Evolutionary conservation across 2,113 vertebrate species (phyloP).

Genomic region (Archilochus colubris): DNA sequence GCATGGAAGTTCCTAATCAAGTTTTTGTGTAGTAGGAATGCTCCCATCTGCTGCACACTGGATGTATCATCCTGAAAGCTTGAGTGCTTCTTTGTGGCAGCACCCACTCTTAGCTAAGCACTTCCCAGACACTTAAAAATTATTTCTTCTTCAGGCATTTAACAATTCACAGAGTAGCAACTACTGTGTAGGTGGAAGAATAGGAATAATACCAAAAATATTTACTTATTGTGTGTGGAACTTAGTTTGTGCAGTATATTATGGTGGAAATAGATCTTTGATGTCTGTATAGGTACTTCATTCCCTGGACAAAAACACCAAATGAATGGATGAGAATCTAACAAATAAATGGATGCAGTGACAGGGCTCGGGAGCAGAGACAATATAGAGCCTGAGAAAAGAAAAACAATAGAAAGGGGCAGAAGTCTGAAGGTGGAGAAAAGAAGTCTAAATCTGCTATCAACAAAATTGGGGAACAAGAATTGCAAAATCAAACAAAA

Average conservation of each 20-base stretch:
- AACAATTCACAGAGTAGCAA: background rate
- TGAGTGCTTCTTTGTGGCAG: background rate
- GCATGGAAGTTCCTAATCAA: background rate
- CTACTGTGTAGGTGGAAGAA: background rate
- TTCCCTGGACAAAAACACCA: background rate
- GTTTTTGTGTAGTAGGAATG: background rate
- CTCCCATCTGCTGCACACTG: background rate
- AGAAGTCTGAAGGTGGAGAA: background rate
- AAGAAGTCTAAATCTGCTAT: background rate
- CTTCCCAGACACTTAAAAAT: slow-evolving; percentile 5
- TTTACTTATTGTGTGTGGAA: background rate
- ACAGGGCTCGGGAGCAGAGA: background rate
- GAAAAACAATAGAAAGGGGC: background rate
- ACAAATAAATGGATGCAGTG: background rate
- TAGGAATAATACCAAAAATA: background rate
- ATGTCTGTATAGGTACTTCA: background rate
- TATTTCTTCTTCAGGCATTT: slow-evolving; percentile 7
- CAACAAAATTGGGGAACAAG: background rate
- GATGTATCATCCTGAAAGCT: background rate
- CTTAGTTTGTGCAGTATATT: background rate
- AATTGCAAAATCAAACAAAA: slow-evolving; percentile 19
- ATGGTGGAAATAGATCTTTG: background rate
- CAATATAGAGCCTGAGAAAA: background rate
- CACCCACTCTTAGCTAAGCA: background rate
- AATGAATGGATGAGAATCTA: background rate